Conservation (phyloP, 2,888 invertebrate genomes). For the Cataglyphis cursor region DNA sequence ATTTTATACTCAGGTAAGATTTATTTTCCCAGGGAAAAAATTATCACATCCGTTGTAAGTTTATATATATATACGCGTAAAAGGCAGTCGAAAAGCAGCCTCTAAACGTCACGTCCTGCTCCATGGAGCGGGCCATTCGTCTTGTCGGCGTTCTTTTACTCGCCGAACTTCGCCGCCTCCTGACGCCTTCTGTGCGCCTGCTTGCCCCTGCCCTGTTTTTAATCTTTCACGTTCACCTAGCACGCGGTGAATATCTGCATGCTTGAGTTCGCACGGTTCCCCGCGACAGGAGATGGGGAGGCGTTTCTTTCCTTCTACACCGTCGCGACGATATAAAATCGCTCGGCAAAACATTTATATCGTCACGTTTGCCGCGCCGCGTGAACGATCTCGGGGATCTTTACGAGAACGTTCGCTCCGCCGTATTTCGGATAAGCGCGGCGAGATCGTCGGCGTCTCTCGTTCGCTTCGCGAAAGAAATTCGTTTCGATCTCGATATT, state of each 20-base stretch:
- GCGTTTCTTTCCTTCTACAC: conserved; percentile 20
- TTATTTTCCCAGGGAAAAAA: conserved; percentile 36
- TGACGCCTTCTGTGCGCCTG: background rate
- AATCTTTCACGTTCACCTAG: conserved; percentile 39
- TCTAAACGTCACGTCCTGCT: conserved; percentile 45
- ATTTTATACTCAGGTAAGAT: conserved; percentile 43
- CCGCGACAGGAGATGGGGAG: background rate
- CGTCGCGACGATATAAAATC: background rate
- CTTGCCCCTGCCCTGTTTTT: background rate
- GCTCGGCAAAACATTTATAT: conserved; percentile 14
- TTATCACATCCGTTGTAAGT: conserved; percentile 47
- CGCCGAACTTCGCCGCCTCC: conserved; percentile 27
- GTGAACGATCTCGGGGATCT: conserved; percentile 20
- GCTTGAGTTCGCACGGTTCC: background rate
- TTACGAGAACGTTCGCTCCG: conserved; percentile 21
- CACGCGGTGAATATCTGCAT: conserved; percentile 24
- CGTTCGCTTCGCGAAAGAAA: conserved; percentile 1
- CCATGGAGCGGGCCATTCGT: conserved; percentile 29
- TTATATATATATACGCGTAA: conserved; percentile 36
- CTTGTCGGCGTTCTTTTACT: conserved; percentile 49
- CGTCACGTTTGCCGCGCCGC: background rate
- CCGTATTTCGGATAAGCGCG: background rate
- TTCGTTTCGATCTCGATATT: conserved; percentile 36
- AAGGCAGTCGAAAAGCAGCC: conserved; percentile 42
- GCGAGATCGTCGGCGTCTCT: background rate